Conservation (phyloP, 2,888 invertebrate genomes). For the Plusia festucae region DNA sequence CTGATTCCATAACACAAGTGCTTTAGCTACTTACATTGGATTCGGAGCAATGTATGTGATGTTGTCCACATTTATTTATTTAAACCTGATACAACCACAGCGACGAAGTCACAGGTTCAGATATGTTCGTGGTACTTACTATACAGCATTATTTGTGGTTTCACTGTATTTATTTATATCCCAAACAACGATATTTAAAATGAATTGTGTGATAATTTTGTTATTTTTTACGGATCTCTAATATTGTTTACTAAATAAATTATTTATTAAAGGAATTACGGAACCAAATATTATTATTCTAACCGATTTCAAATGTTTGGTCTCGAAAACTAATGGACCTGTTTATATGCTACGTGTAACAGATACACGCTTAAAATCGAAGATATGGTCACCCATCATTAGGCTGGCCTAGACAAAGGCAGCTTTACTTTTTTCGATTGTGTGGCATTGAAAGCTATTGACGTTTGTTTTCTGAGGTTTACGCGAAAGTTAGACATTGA, state of each 20-base stretch:
- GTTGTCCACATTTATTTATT: no score
- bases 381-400: neutral
- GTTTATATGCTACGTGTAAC: neutral
- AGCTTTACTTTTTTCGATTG: neutral
- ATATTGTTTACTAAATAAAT: neutral
- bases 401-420: neutral
- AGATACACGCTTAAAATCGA: neutral
- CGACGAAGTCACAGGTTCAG: no score
- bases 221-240: neutral
- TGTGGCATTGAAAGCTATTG: no score
- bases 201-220: neutral
- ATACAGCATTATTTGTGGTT: no score
- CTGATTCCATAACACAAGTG: no score
- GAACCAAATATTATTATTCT: neutral
- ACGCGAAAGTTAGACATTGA: no score
- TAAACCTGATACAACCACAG: no score
- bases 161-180: neutral
- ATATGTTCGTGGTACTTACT: no score
- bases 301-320: constrained; percentile 1
- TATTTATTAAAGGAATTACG: neutral
- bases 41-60: no score
- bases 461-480: no score
- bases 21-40: no score
- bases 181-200: neutral
- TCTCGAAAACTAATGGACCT: neutral